A percentile compares a stretch with the other conserved stretches of the same genome.
phyloP scores from a whole-genome alignment of 1,140 invertebrate species.

The Achroia grisella region DNA sequence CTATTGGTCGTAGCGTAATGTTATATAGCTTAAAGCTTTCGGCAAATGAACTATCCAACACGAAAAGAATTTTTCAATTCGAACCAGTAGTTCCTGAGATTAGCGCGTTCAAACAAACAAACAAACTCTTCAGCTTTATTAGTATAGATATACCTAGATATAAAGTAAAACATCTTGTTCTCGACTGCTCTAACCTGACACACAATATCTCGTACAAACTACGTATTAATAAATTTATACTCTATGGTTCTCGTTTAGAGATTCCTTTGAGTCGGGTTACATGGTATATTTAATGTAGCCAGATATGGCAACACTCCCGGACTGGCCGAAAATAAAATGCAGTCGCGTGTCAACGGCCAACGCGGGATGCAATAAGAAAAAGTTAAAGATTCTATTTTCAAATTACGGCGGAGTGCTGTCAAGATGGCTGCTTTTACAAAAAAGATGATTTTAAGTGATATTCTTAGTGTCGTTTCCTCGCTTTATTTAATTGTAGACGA shows the following conservation, averaged over 20 bases:
- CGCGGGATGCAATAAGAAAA: constrained; percentile 52
- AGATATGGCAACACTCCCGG: constrained; percentile 48
- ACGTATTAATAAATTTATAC: constrained; percentile 2
- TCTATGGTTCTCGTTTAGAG: no score
- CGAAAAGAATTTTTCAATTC: no score
- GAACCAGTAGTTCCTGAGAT: no score
- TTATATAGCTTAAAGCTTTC: no score
- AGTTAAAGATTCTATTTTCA: constrained; percentile 51
- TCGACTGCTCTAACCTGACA: no score
- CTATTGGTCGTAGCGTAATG: no score
- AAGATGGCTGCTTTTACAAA: constrained; percentile 22
- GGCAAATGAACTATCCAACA: no score
- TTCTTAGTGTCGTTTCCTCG: neutral
- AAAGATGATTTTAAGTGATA: constrained; percentile 22
- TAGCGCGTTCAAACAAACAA: neutral
- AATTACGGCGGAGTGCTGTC: constrained; percentile 38
- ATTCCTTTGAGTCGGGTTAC: no score
- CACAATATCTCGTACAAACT: neutral
- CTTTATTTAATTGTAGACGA: no score
- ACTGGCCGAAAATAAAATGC: constrained; percentile 54
- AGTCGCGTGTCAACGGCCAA: constrained; percentile 49
- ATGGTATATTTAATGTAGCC: constrained; percentile 7
- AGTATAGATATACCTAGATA: neutral
- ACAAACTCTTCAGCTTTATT: neutral
- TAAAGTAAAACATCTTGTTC: neutral